Evolutionary conservation across 2,888 invertebrate genomes (phyloP), one percentile per base, ranked within the genome.

Genomic region (Caenorhabditis panamensis): DNA sequence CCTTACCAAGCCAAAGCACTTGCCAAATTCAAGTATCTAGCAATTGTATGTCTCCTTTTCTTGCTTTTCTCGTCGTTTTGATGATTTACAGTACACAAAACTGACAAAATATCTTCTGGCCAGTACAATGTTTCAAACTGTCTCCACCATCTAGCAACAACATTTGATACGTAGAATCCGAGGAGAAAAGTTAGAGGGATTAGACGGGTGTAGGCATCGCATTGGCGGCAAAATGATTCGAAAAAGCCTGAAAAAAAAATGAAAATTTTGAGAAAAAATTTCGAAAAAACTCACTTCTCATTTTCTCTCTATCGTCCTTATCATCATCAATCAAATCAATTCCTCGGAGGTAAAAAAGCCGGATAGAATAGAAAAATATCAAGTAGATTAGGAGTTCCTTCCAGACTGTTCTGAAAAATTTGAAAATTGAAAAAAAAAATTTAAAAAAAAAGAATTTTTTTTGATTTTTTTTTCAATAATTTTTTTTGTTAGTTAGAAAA

Each of bases 161-260:
- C 85, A 24, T 86, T 86, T 1, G 86, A 83, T 0, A 89, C 87
- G 69, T 88, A 89, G 83, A 88, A 88, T 22, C 87, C 89, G 49
- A 89, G 86, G 11, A 89, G 82, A 51, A 89, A 87, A 1, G 85
- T 88, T 18, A 89, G 75, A 9, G 88, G 89, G 24, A 89, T 88
- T n/a, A 80, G 79, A 37, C 73, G 79, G n/a, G 86, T 82, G 68
- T 86, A 89, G 22, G 59, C 63, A 67, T 88, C 84, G 83, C 85
- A 88, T 83, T 81, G 80, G 9, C 72, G 73, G 24, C 86, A 86
- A 37, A 87, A 67, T 16, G 83, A 63, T 64, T 86, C 86, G 68
- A 87, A 87, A 22, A 71, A 49, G 64, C 73, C 86, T 84, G 68
- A 13, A 79, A 41, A 47, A 20, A 47, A 47, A 47, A 47, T 47